Conservation (phyloP, 1,140 invertebrate species). For the Sinella curviseta region DNA sequence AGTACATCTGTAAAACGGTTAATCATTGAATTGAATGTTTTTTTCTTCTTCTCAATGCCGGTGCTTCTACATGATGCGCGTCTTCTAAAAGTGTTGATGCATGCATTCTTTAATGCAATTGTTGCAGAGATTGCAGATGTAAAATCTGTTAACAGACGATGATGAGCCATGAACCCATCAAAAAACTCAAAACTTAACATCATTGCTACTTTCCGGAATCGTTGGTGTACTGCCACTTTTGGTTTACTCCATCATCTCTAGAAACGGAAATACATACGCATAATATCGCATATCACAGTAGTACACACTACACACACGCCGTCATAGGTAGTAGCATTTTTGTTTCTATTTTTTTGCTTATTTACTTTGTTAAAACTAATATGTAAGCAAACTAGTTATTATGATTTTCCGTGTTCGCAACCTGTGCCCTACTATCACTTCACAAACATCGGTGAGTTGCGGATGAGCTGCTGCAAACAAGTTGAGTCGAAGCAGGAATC, state of each 20-base stretch:
- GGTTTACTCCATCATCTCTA: too few species aligned
- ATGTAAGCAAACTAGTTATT: not conserved
- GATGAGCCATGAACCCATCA: not conserved
- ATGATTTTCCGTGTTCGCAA: not conserved
- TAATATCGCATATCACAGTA: too few species aligned
- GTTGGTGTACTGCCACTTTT: too few species aligned
- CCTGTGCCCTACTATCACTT: too few species aligned
- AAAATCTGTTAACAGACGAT: not conserved
- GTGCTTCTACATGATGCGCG: not conserved
- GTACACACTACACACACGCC: too few species aligned
- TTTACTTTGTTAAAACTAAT: not conserved
- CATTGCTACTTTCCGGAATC: not conserved
- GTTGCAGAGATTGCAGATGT: not conserved
- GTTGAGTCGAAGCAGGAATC: not conserved
- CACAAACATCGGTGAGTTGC: not conserved
- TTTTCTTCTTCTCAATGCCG: not conserved
- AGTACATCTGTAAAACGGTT: not conserved
- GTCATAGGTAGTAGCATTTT: too few species aligned
- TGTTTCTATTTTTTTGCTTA: not conserved
- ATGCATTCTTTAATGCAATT: not conserved
- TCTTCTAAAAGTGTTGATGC: not conserved
- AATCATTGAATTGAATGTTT: not conserved
- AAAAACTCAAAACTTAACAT: not conserved
- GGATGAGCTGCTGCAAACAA: not conserved
- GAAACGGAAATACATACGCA: not conserved